Percentiles rank a stretch among this genome's conserved stretches.
These are phyloP conservation scores for Uria lomvia DNA, from an alignment of 2,113 vertebrate genomes.

Conservation along the genomic window DNA sequence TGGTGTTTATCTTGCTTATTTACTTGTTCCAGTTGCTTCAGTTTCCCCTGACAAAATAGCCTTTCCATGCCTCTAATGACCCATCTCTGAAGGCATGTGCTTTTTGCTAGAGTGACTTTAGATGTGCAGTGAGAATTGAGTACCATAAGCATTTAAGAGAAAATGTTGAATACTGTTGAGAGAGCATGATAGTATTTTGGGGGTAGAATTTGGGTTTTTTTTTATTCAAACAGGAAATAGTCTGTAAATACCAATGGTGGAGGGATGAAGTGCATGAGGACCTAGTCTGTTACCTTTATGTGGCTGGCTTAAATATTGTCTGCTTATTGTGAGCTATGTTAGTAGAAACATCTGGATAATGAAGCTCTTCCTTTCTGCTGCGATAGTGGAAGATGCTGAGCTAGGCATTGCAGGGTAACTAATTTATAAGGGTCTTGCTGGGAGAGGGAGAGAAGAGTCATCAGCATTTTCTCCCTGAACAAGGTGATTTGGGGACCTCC, in stretches of 20 bases:
- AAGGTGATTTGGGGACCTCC: neutral
- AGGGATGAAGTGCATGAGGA: neutral
- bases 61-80: neutral
- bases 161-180: neutral
- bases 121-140: neutral
- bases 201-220: neutral
- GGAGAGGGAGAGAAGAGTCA: neutral
- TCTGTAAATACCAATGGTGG: neutral
- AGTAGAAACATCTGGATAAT: neutral
- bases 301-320: neutral
- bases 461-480: neutral
- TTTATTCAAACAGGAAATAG: neutral
- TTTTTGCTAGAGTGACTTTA: neutral
- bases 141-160: neutral
- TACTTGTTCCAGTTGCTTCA: neutral
- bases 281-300: neutral
- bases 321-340: neutral
- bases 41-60: neutral
- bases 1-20: neutral
- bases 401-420: neutral
- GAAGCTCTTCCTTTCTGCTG: neutral
- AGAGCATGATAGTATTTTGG: neutral
- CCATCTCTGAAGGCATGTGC: neutral
- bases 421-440: neutral
- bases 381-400: neutral